phyloP scores from a whole-genome alignment of 2,888 invertebrate genomes.

The Meteorus colon region DNA sequence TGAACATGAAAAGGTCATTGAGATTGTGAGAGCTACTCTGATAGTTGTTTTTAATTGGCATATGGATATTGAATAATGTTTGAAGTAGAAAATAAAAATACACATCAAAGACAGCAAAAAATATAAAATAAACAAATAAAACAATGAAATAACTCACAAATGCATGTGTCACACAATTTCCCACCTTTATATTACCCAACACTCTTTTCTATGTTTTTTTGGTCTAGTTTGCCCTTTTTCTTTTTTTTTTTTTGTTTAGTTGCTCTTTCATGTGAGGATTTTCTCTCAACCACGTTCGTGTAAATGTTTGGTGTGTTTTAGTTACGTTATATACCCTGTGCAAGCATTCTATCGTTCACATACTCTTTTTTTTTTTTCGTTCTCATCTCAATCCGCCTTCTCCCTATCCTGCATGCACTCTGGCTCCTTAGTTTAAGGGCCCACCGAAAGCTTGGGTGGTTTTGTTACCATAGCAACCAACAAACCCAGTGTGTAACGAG shows the following conservation, averaged over 20 bases:
- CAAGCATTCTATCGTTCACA: background rate
- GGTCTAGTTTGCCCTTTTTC: background rate
- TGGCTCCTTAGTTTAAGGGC: conserved; percentile 61
- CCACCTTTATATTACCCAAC: background rate
- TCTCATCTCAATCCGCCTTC: conserved; percentile 21
- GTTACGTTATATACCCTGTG: background rate
- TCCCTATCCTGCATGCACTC: conserved; percentile 41
- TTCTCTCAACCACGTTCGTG: background rate
- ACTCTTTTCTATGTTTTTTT: background rate
- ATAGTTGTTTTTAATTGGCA: too few species aligned
- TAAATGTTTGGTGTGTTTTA: background rate
- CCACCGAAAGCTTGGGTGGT: conserved; percentile 57
- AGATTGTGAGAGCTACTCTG: too few species aligned
- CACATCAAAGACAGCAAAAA: background rate
- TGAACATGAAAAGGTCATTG: too few species aligned
- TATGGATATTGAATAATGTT: background rate
- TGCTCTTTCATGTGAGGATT: background rate
- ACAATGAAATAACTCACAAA: background rate
- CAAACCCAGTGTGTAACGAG: conserved; percentile 62
- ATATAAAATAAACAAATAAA: background rate
- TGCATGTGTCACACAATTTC: background rate
- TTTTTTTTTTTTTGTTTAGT: background rate
- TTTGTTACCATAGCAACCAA: conserved; percentile 64
- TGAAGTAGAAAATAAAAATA: background rate
- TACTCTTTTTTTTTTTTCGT: background rate